Evolutionary conservation across 2,888 invertebrate species (phyloP).

Genomic region (Diarsia brunnea): DNA sequence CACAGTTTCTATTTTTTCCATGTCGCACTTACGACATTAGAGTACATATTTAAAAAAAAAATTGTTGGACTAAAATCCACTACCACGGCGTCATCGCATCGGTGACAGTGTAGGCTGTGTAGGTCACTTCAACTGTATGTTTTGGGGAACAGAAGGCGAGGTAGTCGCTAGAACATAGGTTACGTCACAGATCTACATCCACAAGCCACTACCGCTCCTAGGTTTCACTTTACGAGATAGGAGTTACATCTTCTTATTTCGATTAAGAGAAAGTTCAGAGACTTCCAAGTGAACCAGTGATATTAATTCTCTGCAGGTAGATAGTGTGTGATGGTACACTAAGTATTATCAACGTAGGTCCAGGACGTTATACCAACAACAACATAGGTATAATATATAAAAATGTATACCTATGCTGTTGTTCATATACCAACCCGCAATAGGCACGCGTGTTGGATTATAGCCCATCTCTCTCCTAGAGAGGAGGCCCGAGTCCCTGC

Average conservation of each 20-base stretch:
- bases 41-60: neutral
- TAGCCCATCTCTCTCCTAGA: too few species aligned
- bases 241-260: too few species aligned
- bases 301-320: neutral
- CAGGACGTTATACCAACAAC: too few species aligned
- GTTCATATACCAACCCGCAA: too few species aligned
- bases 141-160: neutral
- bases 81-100: neutral
- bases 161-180: neutral
- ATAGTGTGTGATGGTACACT: neutral
- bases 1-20: neutral
- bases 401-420: too few species aligned
- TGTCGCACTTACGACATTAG: neutral
- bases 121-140: neutral
- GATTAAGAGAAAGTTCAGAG: neutral
- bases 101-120: neutral
- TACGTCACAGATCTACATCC: neutral
- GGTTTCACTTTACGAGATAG: neutral
- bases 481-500: too few species aligned
- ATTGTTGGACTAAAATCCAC: neutral
- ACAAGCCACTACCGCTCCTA: neutral
- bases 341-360: neutral
- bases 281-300: neutral
- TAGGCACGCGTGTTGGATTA: too few species aligned
- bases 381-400: too few species aligned